These are phyloP conservation scores for Crepidodera aurea DNA, from an alignment of 2,888 invertebrate genomes.

Conservation along the genomic window DNA sequence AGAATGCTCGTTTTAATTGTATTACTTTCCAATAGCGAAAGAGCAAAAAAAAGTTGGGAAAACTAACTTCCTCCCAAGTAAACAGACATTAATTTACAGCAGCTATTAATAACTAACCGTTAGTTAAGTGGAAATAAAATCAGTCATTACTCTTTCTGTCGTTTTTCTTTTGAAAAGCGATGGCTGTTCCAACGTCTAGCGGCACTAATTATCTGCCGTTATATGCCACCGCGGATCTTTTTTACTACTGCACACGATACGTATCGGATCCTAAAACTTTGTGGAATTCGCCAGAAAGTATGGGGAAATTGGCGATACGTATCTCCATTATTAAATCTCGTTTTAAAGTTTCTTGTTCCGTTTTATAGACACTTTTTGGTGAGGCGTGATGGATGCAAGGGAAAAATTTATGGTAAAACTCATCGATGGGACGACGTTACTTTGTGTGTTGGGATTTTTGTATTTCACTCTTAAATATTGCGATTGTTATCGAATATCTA, in stretches of 20 bases:
- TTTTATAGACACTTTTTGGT: neutral
- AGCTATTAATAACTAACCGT: conserved; percentile 33
- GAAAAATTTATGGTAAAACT: no score
- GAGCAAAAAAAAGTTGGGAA: neutral
- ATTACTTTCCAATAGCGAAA: neutral
- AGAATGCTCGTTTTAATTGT: neutral
- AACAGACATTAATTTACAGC: conserved; percentile 25
- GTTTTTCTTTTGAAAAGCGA: conserved; percentile 25
- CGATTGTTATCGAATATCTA: no score
- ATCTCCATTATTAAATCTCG: neutral
- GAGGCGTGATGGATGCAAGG: neutral
- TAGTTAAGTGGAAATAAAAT: conserved; percentile 27
- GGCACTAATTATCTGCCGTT: conserved; percentile 30
- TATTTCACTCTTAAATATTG: no score
- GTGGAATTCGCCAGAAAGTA: conserved; percentile 3
- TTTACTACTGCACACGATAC: conserved; percentile 4
- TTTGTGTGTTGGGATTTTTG: no score
- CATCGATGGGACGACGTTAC: no score
- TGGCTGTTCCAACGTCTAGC: conserved; percentile 2
- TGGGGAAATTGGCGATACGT: conserved; percentile 6
- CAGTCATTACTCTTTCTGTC: conserved; percentile 30
- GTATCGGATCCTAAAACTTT: conserved; percentile 4
- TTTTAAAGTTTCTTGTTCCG: neutral
- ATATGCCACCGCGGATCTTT: conserved; percentile 14
- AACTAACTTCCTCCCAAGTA: neutral